These are phyloP conservation scores for Synanthedon vespiformis DNA, from an alignment of 2,888 invertebrate species.

Conservation along the genomic window DNA sequence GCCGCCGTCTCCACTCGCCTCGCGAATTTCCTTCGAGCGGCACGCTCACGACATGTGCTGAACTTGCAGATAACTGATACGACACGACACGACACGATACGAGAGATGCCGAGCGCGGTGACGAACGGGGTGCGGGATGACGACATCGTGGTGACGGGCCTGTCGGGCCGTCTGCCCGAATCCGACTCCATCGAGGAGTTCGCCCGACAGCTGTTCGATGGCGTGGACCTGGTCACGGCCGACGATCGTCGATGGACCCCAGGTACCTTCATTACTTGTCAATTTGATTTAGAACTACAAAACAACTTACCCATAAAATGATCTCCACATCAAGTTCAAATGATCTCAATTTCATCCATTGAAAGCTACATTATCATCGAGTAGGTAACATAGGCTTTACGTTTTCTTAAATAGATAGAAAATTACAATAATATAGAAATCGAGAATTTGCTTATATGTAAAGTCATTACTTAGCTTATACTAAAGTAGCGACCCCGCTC, in stretches of 20 bases:
- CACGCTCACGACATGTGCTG: constrained; percentile 6
- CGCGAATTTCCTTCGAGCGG: constrained; percentile 22
- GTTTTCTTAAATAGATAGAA: too few relatives aligned
- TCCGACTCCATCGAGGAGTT: constrained; percentile 93
- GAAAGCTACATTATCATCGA: too few relatives aligned
- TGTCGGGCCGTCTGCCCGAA: constrained; percentile 92
- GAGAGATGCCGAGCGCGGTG: constrained; percentile 46
- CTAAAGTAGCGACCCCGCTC: too few relatives aligned
- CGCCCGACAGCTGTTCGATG: constrained; percentile 88
- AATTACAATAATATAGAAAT: too few relatives aligned
- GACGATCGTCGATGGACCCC: constrained; percentile 91
- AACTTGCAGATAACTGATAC: not conserved
- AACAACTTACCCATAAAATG: too few relatives aligned
- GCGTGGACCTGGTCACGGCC: constrained; percentile 93
- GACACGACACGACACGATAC: not conserved
- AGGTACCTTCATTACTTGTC: constrained; percentile 29
- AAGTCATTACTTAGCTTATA: too few relatives aligned
- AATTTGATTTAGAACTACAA: too few relatives aligned
- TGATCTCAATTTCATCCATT: too few relatives aligned
- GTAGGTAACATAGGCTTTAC: too few relatives aligned
- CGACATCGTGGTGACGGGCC: constrained; percentile 84
- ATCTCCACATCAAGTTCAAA: too few relatives aligned
- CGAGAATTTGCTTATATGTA: too few relatives aligned
- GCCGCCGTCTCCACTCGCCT: constrained; percentile 24
- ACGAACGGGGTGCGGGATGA: constrained; percentile 57